Evolutionary conservation across 2,888 invertebrate genomes (phyloP).

Genomic region (Nephrotoma flavescens): DNA sequence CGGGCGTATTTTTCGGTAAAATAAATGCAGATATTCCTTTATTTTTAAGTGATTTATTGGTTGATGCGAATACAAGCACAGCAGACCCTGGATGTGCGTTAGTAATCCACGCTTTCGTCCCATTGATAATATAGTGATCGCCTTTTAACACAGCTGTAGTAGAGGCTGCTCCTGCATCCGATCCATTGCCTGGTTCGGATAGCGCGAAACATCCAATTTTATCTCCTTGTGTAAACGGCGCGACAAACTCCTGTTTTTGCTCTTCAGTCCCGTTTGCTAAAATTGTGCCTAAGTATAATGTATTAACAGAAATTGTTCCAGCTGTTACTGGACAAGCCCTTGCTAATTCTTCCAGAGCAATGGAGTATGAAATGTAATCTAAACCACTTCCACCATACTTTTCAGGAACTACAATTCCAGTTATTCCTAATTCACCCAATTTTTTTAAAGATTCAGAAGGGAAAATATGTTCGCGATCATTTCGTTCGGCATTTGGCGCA

Average conservation of each 20-base stretch:
- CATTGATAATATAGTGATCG: slow-evolving; percentile 60
- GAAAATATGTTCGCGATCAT: slow-evolving; percentile 70
- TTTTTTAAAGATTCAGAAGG: slow-evolving; percentile 73
- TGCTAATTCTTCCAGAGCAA: slow-evolving; percentile 90
- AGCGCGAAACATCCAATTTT: slow-evolving; percentile 84
- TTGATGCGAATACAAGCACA: slow-evolving; percentile 76
- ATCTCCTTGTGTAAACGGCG: slow-evolving; percentile 54
- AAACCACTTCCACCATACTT: slow-evolving; percentile 75
- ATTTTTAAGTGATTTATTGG: slow-evolving; percentile 62
- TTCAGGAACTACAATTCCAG: slow-evolving; percentile 72
- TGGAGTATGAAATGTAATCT: slow-evolving; percentile 84
- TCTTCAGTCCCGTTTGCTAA: slow-evolving; percentile 58
- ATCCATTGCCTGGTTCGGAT: slow-evolving; percentile 88
- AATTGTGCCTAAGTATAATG: slow-evolving; percentile 74
- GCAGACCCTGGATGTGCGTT: slow-evolving; percentile 80
- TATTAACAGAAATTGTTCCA: slow-evolving; percentile 92
- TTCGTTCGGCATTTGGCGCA: slow-evolving; percentile 73
- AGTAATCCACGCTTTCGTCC: slow-evolving; percentile 92
- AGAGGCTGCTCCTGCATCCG: slow-evolving; percentile 91
- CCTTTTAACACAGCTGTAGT: slow-evolving; percentile 63
- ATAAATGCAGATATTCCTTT: slow-evolving; percentile 80
- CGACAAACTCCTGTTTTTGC: slow-evolving; percentile 66
- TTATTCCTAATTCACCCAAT: slow-evolving; percentile 85
- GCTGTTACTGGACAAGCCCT: slow-evolving; percentile 82
- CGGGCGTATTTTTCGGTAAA: slow-evolving; percentile 65